Base-by-base conservation (phyloP, 1,140 invertebrate genomes). In the Acromyrmex echinatior region DNA sequence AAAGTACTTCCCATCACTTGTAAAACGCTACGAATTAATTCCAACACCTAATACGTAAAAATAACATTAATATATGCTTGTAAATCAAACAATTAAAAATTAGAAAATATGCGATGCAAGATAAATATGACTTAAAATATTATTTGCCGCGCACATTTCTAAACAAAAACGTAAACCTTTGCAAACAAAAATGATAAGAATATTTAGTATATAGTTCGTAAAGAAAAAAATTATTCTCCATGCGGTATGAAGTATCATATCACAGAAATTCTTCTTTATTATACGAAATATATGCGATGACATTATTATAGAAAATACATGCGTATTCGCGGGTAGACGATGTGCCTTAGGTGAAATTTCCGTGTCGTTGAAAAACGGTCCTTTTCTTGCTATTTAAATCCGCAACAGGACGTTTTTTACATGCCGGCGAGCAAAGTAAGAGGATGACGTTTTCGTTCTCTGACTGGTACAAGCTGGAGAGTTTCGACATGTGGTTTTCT, bases 331-430 rank as follows among this genome's bases (percentile, higher is more conserved):
- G 35, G 18, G 16, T 62, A 51, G 39, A 18, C 66, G 21, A 45
- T 63, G 56, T n/a, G 73, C 45, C 7, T 74, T 63, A 62, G 14
- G 28, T 58, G 9, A 14, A 76, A 76, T 84, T 63, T 84, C 28
- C 56, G 16, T 28, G 39, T 82, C 25, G 70, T 35, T 49, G 56
- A 63, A 82, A 56, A 31, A 74, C 35, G 70, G 35, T 18, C 25
- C 56, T 62, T 51, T 82, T 74, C 53, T 60, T 60, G 21, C 39
- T 35, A 60, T 39, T 82, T 82, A 62, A 16, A 56, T 82, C 51
- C 35, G 51, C 66, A 71, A 35, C n/a, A n/a, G 62, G 28, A 45
- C 79, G 16, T 82, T 82, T 82, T 82, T 82, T 74, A 82, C 68
- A 82, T 49, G 53, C 56, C 68, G 14, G 18, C 39, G 28, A 25